These are phyloP conservation scores for Macaca mulatta DNA, from an alignment of 2,113 vertebrate species.

Conservation along the genomic window DNA sequence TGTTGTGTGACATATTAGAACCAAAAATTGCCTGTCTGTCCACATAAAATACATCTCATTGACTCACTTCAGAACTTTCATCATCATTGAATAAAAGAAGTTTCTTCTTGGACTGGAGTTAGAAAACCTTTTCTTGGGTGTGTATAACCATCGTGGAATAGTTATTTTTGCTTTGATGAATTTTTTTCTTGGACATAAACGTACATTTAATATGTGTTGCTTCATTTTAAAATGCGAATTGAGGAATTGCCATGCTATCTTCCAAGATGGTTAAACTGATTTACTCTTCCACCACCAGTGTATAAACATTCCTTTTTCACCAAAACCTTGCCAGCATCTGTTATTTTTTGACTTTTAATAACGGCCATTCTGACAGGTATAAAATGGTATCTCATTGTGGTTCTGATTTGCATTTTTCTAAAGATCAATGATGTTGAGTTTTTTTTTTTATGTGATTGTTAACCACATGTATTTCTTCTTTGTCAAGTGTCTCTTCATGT, in stretches of 20 bases:
- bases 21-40: not conserved
- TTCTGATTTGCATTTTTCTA: too few species aligned
- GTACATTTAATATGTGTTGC: not conserved
- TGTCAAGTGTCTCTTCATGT: too few species aligned
- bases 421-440: too few species aligned
- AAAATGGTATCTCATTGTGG: too few species aligned
- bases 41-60: not conserved
- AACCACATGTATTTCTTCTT: too few species aligned
- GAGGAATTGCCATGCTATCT: not conserved
- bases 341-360: too few species aligned
- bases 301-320: too few species aligned
- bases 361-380: too few species aligned
- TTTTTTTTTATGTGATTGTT: too few species aligned
- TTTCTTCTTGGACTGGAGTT: not conserved
- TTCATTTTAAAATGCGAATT: not conserved
- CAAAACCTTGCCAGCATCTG: too few species aligned
- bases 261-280: too few species aligned
- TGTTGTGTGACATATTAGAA: not conserved
- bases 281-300: too few species aligned
- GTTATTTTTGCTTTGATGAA: slow-evolving; percentile 4
- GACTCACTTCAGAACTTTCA: not conserved
- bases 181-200: not conserved
- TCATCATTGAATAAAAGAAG: not conserved
- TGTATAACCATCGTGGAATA: not conserved
- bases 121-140: not conserved